Evolutionary conservation across 2,888 invertebrate genomes (phyloP).

Genomic region (Perizoma affinitatum): DNA sequence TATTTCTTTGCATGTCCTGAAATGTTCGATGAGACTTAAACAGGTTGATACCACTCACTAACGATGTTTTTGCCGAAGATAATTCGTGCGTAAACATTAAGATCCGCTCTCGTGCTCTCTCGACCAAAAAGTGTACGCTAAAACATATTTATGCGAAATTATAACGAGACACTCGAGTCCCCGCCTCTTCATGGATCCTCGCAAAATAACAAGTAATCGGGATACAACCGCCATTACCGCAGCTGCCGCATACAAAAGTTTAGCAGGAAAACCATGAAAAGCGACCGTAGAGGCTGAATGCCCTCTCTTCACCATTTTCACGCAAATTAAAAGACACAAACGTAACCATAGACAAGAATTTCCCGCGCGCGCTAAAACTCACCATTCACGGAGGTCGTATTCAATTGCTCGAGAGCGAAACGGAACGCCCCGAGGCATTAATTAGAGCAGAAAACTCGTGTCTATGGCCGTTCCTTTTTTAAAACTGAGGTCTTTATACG

Average conservation of each 20-base stretch:
- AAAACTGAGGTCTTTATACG: constrained; percentile 78
- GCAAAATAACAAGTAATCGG: constrained; percentile 69
- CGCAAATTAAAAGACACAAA: constrained; percentile 83
- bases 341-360: constrained; percentile 69
- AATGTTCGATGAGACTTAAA: constrained; percentile 23
- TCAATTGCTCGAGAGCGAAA: constrained; percentile 76
- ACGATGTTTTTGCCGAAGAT: constrained; percentile 65
- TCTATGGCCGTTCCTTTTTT: constrained; percentile 78
- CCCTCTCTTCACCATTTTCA: constrained; percentile 77
- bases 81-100: constrained; percentile 72
- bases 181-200: constrained; percentile 51
- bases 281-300: constrained; percentile 57
- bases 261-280: constrained; percentile 64
- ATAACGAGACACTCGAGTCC: constrained; percentile 72
- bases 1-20: constrained; percentile 4
- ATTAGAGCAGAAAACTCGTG: constrained; percentile 80
- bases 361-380: constrained; percentile 73
- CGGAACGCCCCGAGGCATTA: constrained; percentile 82
- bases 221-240: constrained; percentile 53
- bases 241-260: constrained; percentile 55
- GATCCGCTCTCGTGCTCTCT: constrained; percentile 55
- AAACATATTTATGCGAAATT: constrained; percentile 79
- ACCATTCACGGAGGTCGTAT: constrained; percentile 75
- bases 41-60: constrained; percentile 40
- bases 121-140: constrained; percentile 59